Evolutionary conservation across 2,113 vertebrate species (phyloP), one percentile per base, ranked within the genome.

Genomic region (Brienomyrus brachyistius): DNA sequence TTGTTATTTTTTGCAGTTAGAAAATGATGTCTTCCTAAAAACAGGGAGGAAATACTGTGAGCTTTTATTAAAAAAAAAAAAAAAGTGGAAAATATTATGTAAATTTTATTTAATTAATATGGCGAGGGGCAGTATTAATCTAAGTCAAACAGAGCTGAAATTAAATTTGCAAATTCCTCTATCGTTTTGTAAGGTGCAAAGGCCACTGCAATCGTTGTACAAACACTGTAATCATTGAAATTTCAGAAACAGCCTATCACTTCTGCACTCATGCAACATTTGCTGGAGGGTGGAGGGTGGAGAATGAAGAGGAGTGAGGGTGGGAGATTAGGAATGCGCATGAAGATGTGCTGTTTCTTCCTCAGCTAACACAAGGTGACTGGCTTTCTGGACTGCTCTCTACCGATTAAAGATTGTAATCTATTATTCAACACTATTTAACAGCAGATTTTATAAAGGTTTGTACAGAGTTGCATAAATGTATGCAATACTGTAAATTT

Each of bases 31-130:
- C 35, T 84, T 47, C 15, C 21, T 84, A 84, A 45, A 82, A n/a
- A 84, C 35, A 23, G 6, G 8, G 23, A 48, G 45, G 48, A 48
- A 48, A n/a, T 48, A 84, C 9, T 27, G 82, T 43, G 40, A 15
- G 40, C 3, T 84, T 84, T 80, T 40, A 80, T 80, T 43, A 21
- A 35, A n/a, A 21, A 56, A 56, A 56, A 54, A 21, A 48, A 21
- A 43, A 82, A 47, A 48, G 40, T 40, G 82, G 82, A 84, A 84
- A 84, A 84, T 80, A 80, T 19, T 80, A 80, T 80, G 74, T 80
- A 80, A 80, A 80, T 80, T 80, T 35, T 80, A 80, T 80, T 80
- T 80, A 80, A 80, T 80, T 80, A 80, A 80, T 43, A 84, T 84
- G 82, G 82, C 21, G 45, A 45, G 43, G 82, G 82, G 21, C 35